Evolutionary conservation across 2,113 vertebrate species (phyloP).

Genomic region (Acinonyx jubatus): DNA sequence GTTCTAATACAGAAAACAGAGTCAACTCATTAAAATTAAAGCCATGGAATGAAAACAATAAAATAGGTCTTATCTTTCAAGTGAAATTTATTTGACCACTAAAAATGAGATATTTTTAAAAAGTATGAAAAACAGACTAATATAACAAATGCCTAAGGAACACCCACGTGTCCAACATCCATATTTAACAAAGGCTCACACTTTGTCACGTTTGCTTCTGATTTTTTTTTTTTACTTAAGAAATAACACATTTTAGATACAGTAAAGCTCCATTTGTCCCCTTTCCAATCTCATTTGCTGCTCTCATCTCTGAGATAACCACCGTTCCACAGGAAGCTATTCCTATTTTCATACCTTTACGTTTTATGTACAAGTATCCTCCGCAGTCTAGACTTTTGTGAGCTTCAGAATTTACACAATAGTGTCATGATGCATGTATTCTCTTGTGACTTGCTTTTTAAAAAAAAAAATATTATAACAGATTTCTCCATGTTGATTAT

Average conservation of each 20-base stretch:
- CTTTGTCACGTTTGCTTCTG: background rate
- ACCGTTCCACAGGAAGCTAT: background rate
- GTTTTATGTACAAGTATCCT: background rate
- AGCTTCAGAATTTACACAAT: background rate
- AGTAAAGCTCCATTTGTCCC: background rate
- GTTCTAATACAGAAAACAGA: conserved; percentile 33
- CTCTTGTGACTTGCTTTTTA: background rate
- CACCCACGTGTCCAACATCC: background rate
- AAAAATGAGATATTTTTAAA: background rate
- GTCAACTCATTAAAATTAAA: background rate
- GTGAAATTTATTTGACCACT: background rate
- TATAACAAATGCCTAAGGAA: background rate
- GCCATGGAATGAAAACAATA: background rate
- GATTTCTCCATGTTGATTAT: background rate
- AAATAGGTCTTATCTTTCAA: background rate
- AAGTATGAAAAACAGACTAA: background rate
- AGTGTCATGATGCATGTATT: background rate
- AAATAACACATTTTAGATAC: background rate
- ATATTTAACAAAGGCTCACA: conserved; percentile 39
- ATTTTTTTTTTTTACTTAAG: conserved; percentile 1
- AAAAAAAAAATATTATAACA: background rate
- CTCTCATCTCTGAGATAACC: background rate
- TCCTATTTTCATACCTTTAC: background rate
- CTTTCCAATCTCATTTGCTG: background rate
- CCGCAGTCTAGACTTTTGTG: background rate